Base-by-base conservation (phyloP, 2,888 invertebrate species). In the Drosophila formosana region DNA sequence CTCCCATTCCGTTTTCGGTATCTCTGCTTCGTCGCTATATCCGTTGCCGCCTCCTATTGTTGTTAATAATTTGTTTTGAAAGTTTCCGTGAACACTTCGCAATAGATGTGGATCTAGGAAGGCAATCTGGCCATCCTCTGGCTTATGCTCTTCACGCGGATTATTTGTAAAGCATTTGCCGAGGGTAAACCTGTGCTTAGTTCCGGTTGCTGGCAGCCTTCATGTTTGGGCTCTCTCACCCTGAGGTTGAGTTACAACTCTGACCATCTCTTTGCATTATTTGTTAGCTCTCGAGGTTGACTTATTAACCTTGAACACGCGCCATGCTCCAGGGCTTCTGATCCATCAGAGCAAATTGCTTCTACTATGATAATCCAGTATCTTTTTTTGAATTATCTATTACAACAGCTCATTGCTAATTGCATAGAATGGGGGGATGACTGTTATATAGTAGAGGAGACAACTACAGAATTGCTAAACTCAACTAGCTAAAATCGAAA, bases 61-160 rank as follows among this genome's bases (percentile, higher is more conserved):
- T 83, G 87, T 70, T 84, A 71, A 84, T 84, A 87, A 84, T 84
- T 87, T 88, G 83, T 81, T 70, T 76, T 67, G 72, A 69, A 87
- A 88, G 73, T 89, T 82, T 82, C 80, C 63, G 30, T 56, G 47
- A 47, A 55, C 30, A 37, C 13, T 52, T 34, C 57, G 61, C 23
- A 41, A 61, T 60, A 41, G 60, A 52, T 66, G 46, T 46, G 23
- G 34, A 46, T 46, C 30, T 57, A 41, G 46, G 51, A 13, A 23
- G 64, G 45, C 57, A 65, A 58, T 41, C 39, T 41, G 58, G 52
- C n/a, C 11, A 34, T 25, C 43, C n/a, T 11, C 25, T 4, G 28
- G 43, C 63, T 37, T 32, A 53, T 61, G 61, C 34, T 39, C 51
- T 63, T 65, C 60, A 71, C 73, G 73, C 80, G 71, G 66, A 75